A percentile compares a stretch with the other conserved stretches of the same genome.
These are phyloP conservation scores for Muscicapa striata DNA, from an alignment of 2,797 vertebrate genomes.

Conservation along the genomic window DNA sequence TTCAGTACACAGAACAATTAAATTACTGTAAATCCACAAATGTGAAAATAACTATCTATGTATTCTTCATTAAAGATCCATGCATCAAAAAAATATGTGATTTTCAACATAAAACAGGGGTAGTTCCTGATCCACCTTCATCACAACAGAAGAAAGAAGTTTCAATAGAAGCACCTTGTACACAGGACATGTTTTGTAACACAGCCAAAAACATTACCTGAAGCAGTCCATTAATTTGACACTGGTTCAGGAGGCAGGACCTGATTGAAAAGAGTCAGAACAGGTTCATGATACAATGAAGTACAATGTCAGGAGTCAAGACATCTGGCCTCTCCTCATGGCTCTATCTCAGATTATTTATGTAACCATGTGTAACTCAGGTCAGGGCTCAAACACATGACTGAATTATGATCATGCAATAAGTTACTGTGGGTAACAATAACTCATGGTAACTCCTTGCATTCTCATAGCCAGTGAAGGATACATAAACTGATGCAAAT, in stretches of 20 bases:
- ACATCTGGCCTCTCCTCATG: not conserved
- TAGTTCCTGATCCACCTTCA: not conserved
- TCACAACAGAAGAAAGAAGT: not conserved
- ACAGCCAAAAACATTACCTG: not conserved
- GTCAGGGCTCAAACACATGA: not conserved
- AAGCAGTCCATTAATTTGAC: not conserved
- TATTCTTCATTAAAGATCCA: not conserved
- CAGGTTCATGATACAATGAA: not conserved
- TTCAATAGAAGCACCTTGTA: not conserved
- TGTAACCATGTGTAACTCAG: not conserved
- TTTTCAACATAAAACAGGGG: not conserved
- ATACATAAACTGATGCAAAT: not conserved
- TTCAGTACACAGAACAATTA: not conserved
- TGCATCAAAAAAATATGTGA: not conserved
- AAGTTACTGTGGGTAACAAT: not conserved
- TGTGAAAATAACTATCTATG: not conserved
- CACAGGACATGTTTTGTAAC: not conserved
- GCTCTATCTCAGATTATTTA: not conserved
- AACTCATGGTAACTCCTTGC: not conserved
- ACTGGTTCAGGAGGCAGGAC: not conserved
- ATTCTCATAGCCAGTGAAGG: not conserved
- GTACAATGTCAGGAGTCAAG: not conserved
- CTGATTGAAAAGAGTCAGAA: not conserved
- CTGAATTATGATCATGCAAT: constrained; percentile 4
- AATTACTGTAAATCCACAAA: constrained; percentile 17